A percentile compares a stretch with the other conserved stretches of the same genome.
Evolutionary conservation across 2,113 vertebrate genomes (phyloP).

Genomic region (Lepidothrix coronata): DNA sequence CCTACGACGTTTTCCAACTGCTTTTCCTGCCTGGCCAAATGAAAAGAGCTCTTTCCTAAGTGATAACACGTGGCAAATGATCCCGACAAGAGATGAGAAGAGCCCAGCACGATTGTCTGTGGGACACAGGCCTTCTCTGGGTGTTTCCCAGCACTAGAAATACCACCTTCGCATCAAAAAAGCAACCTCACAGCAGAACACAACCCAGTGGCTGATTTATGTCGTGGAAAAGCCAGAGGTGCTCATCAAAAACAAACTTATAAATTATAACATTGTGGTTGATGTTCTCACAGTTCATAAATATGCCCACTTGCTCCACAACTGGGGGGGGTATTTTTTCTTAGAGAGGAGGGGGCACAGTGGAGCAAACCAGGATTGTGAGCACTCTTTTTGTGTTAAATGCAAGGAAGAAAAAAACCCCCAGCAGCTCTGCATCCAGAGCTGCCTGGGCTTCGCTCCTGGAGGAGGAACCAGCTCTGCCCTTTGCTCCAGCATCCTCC

Average conservation of each 20-base stretch:
- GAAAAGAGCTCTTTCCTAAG: background rate
- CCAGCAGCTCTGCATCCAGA: background rate
- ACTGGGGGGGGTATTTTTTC: background rate
- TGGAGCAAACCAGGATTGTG: background rate
- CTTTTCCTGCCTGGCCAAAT: background rate
- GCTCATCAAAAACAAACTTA: background rate
- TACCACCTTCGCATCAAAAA: slow-evolving; percentile 14
- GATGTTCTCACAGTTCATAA: background rate
- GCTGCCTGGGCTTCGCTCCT: background rate
- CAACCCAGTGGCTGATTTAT: background rate
- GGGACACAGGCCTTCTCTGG: background rate
- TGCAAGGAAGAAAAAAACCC: background rate
- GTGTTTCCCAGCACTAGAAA: background rate
- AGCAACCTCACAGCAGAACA: accelerated
- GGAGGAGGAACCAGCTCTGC: background rate
- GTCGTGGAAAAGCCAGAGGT: background rate
- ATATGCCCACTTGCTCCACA: background rate
- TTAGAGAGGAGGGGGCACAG: background rate
- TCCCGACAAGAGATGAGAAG: background rate
- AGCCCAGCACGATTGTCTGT: background rate
- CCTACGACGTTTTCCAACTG: background rate
- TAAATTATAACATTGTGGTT: background rate
- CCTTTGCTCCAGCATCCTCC: background rate
- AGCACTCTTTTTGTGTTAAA: background rate
- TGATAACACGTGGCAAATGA: background rate